These are phyloP conservation scores for Drosophila lini DNA, from an alignment of 1,140 invertebrate species.

Conservation along the genomic window DNA sequence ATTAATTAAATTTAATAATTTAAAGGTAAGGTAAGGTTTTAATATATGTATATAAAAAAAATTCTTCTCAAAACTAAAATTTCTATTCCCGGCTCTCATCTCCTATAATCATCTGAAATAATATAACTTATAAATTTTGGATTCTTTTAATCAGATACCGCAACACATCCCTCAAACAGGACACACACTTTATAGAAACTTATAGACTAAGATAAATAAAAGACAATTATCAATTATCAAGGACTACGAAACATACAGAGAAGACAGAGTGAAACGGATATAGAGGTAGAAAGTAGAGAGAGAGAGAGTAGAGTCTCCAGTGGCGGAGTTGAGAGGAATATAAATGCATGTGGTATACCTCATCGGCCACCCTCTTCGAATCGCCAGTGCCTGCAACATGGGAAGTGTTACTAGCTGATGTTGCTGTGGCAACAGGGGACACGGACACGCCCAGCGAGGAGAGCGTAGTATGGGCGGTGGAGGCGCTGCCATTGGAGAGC, in stretches of 20 bases:
- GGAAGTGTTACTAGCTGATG: conserved; percentile 7
- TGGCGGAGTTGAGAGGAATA: conserved; percentile 27
- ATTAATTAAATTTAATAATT: too few relatives aligned
- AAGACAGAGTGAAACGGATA: conserved; percentile 11
- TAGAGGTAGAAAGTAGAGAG: not conserved
- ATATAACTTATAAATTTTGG: not conserved
- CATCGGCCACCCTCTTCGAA: conserved; percentile 39
- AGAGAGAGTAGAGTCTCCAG: conserved; percentile 8
- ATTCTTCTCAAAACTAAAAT: not conserved
- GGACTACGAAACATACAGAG: conserved; percentile 1
- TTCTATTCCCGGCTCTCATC: rapidly evolving
- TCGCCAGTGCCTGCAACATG: conserved; percentile 30
- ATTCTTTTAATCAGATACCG: not conserved
- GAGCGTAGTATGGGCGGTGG: conserved; percentile 73
- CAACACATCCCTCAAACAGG: conserved; percentile 10
- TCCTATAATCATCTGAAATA: too few relatives aligned
- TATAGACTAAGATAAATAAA: not conserved
- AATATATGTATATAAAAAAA: too few relatives aligned
- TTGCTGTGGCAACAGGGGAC: conserved; percentile 12
- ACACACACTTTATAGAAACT: not conserved
- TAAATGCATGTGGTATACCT: conserved; percentile 50
- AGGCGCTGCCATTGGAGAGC: conserved; percentile 68
- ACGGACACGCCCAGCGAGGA: conserved; percentile 55
- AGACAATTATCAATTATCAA: conserved; percentile 1
- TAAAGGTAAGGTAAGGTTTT: not conserved